Evolutionary conservation across 2,113 vertebrate species (phyloP).

Genomic region (Nerophis lumbriciformis): DNA sequence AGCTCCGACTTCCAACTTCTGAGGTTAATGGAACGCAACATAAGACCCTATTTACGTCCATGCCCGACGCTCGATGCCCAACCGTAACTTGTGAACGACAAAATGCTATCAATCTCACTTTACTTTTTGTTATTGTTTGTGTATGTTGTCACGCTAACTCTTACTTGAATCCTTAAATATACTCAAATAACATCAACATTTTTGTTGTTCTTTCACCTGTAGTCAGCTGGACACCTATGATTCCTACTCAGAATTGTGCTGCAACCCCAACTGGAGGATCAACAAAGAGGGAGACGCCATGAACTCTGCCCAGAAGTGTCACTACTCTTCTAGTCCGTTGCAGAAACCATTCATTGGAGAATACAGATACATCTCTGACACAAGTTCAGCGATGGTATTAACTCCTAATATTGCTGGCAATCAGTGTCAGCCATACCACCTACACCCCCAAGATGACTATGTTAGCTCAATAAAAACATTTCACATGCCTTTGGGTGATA

Average conservation of each 20-base stretch:
- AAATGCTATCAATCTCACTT: no score
- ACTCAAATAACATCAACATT: background rate
- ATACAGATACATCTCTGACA: slow-evolving; percentile 26
- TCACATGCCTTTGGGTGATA: background rate
- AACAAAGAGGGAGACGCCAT: slow-evolving; percentile 26
- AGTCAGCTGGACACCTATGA: slow-evolving; percentile 46
- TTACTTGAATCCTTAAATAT: no score
- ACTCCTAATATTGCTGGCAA: background rate
- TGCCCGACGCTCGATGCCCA: no score
- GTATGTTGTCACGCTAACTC: no score
- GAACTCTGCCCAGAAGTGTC: background rate
- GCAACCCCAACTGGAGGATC: slow-evolving; percentile 76
- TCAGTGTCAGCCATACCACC: slow-evolving; percentile 29
- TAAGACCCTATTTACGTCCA: no score
- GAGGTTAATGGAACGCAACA: no score
- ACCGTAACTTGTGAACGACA: no score
- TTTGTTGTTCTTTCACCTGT: slow-evolving; percentile 18
- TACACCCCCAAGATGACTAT: slow-evolving; percentile 29
- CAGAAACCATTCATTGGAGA: slow-evolving; percentile 15
- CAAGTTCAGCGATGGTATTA: slow-evolving; percentile 12
- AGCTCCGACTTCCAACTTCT: no score
- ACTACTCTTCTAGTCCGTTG: slow-evolving; percentile 16
- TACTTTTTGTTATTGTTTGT: no score
- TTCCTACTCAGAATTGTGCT: slow-evolving; percentile 67
- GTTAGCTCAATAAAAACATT: background rate